phyloP scores from a whole-genome alignment of 2,113 vertebrate species.

The Tachysurus fulvidraco region DNA sequence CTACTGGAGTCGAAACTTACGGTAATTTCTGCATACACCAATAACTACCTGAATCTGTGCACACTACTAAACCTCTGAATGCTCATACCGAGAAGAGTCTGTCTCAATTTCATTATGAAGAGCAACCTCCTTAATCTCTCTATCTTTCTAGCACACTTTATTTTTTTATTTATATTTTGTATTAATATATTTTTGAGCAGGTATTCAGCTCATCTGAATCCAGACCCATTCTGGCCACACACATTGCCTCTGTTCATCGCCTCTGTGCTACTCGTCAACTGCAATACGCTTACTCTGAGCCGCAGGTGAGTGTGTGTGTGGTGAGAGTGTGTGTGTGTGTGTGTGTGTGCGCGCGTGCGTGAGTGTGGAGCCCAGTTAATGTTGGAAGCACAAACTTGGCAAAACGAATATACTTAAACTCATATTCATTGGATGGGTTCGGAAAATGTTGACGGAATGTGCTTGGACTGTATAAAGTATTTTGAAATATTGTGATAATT shows the following conservation, averaged over 20 bases:
- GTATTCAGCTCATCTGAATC: conserved; percentile 81
- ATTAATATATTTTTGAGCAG: conserved; percentile 62
- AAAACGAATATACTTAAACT: neutral
- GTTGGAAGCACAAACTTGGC: neutral
- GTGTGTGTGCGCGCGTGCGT: conserved; percentile 19
- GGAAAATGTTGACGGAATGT: neutral
- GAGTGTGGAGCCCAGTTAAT: neutral
- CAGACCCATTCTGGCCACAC: conserved; percentile 86
- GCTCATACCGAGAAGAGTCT: neutral
- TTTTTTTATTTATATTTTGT: too few species aligned
- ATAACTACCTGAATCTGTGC: neutral
- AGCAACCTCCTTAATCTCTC: neutral
- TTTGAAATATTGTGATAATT: neutral
- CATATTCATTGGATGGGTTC: neutral
- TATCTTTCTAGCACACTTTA: neutral
- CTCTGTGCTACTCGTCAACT: conserved; percentile 84
- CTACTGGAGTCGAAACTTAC: conserved; percentile 90
- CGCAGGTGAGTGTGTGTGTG: conserved; percentile 46
- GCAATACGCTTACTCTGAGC: conserved; percentile 63
- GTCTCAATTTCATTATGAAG: neutral
- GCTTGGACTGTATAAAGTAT: neutral
- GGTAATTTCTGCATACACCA: conserved; percentile 68
- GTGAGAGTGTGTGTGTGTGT: conserved; percentile 29
- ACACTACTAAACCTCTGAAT: neutral
- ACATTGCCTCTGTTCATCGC: conserved; percentile 76